Evolutionary conservation across 2,113 vertebrate genomes (phyloP), one percentile per base, ranked within the genome.

Genomic region (Pelodiscus sinensis): DNA sequence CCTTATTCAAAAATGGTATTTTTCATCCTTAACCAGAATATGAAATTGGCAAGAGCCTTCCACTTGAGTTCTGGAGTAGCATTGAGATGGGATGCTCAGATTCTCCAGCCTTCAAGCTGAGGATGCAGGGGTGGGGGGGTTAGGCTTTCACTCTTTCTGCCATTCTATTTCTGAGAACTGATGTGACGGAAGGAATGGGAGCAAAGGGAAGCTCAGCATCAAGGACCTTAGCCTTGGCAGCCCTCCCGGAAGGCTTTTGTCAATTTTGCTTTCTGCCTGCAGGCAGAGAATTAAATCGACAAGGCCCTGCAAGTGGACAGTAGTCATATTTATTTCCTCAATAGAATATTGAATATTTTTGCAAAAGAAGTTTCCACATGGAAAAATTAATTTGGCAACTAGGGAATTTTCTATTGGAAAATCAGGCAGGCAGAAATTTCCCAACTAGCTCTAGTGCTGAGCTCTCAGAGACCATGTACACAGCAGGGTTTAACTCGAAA

Each of bases 391-490:
- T 68, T 18, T 68, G n/a, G 31, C 6, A n/a, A 68, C n/a, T n/a
- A 31, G 62, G 31, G 62, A 65, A 65, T 65, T 65, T 65, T 65
- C 14, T 16, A 15, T 2, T 16, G 29, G 14, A 68, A 68, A 68
- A n/a, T 68, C 15, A 68, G 31, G n/a, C 6, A n/a, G 62, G 62
- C 29, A 31, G 29, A 65, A 65, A 18, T 31, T 65, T n/a, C 62
- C 29, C 2, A 15, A 19, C 29, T 58, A 82, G 3, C 8, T 50
- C 6, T 81, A 58, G 93, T 58, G 0, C 0, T 35, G 4, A 81
- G 6, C 13, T 55, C 10, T 44, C 44, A 44, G 44, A 44, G 44
- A 44, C 5, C 44, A 44, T 44, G 44, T 44, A 44, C 44, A 44
- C 44, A 44, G 44, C 44, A 44, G 44, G 44, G 44, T 6, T 44